Base-by-base conservation (phyloP, 2,888 invertebrate species). In the Lasioglossum zephyrum region DNA sequence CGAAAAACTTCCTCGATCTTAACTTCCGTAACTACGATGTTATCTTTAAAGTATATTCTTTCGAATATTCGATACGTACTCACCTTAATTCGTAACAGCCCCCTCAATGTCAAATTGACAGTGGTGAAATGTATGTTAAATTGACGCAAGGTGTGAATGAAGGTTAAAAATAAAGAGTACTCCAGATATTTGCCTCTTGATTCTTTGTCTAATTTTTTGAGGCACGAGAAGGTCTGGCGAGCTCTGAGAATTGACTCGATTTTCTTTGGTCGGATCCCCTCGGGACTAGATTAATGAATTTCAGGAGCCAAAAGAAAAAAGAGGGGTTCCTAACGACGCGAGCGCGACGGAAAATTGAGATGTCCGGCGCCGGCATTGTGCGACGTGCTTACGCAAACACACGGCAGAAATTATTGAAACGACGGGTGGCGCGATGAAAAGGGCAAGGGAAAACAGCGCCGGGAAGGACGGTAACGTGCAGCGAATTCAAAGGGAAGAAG, bases 321-420 rank as follows among this genome's bases (percentile, higher is more conserved):
- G 9, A 39, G 36, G 57, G 13, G 22, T 70, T 70, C 70, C 41
- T n/a, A 70, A 41, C 70, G n/a, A 53, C 26, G 49, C 31, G 73
- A 77, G 41, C 69, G 44, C 70, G 85, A 73, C 76, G 73, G 87
- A 85, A 89, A 87, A 90, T 90, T 88, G 87, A 90, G 84, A 89
- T 88, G 87, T 84, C 78, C 73, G 79, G 79, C 5, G 49, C n/a
- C 74, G 44, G 77, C 73, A 85, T 88, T 87, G 90, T 89, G 90
- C 82, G 53, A 79, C 84, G 73, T 73, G 87, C 85, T 88, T 83
- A 84, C 83, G 82, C 86, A 86, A 82, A 90, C 89, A 87, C 87
- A 87, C 82, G 82, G 69, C 80, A 82, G 87, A 89, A 90, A 92
- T 92, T 89, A 92, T 91, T 88, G 89, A 85, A 84, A 73, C 72